Conservation (phyloP, 2,888 invertebrate species). For the Netelia fuscicornis region DNA sequence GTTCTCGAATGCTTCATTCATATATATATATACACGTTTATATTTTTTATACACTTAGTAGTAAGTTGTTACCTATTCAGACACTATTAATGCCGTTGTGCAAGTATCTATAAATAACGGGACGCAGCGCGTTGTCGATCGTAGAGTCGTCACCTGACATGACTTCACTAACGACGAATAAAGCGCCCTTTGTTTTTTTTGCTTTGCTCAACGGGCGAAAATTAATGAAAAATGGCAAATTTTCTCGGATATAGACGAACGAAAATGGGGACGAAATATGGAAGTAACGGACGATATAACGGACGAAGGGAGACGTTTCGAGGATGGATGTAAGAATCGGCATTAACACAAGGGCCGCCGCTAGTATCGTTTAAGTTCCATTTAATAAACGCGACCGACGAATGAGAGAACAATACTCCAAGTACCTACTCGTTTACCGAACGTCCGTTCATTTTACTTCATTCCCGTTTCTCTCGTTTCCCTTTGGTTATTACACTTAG, state of each 20-base stretch:
- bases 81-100: slow-evolving; percentile 75
- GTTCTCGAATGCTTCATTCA: neutral
- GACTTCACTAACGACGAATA: slow-evolving; percentile 33
- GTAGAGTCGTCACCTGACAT: slow-evolving; percentile 21
- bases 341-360: neutral
- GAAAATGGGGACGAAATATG: slow-evolving; percentile 25
- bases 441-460: slow-evolving; percentile 50
- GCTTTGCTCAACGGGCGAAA: slow-evolving; percentile 45
- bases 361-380: neutral
- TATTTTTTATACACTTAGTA: slow-evolving; percentile 77
- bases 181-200: neutral
- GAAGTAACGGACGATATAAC: slow-evolving; percentile 40
- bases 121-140: slow-evolving; percentile 52
- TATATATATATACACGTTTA: slow-evolving; percentile 41
- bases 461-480: neutral
- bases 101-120: slow-evolving; percentile 72
- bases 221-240: slow-evolving; percentile 13
- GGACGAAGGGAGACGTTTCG: slow-evolving; percentile 33
- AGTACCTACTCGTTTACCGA: slow-evolving; percentile 30
- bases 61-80: slow-evolving; percentile 76
- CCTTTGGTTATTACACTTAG: slow-evolving; percentile 71
- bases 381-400: slow-evolving; percentile 21
- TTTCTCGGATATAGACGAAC: slow-evolving; percentile 24
- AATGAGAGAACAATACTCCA: slow-evolving; percentile 39
- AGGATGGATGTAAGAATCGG: neutral